Evolutionary conservation across 2,113 vertebrate species (phyloP).

Genomic region (Odocoileus hemionus): DNA sequence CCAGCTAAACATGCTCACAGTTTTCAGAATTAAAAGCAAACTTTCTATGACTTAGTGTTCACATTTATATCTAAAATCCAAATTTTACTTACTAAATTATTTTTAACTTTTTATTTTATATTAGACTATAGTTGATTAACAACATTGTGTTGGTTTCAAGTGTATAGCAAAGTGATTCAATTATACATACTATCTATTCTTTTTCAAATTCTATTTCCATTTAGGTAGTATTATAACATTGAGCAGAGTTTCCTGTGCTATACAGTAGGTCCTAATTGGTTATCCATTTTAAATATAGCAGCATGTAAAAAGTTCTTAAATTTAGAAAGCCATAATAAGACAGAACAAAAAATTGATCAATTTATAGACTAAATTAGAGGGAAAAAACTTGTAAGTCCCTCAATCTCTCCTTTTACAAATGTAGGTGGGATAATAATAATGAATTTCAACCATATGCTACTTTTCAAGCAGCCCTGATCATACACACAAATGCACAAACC

Average conservation of each 20-base stretch:
- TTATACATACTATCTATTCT: neutral
- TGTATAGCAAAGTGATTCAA: neutral
- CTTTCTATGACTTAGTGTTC: neutral
- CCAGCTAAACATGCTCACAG: neutral
- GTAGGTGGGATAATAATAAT: neutral
- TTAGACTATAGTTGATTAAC: neutral
- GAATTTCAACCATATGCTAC: neutral
- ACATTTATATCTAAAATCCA: neutral
- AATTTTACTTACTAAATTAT: neutral
- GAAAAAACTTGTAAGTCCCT: neutral
- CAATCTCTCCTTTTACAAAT: neutral
- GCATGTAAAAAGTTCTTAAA: neutral
- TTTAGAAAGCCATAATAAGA: neutral
- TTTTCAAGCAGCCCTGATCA: neutral
- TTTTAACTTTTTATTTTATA: neutral
- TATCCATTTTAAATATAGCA: neutral
- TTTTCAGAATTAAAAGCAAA: neutral
- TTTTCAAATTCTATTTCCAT: neutral
- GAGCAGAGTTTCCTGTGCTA: neutral
- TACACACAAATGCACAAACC: neutral
- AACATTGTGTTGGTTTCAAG: neutral
- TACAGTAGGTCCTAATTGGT: neutral
- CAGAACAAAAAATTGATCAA: neutral
- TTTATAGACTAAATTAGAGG: neutral
- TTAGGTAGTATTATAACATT: neutral